phyloP scores from a whole-genome alignment of 2,888 invertebrate genomes.

The Abrostola tripartita region DNA sequence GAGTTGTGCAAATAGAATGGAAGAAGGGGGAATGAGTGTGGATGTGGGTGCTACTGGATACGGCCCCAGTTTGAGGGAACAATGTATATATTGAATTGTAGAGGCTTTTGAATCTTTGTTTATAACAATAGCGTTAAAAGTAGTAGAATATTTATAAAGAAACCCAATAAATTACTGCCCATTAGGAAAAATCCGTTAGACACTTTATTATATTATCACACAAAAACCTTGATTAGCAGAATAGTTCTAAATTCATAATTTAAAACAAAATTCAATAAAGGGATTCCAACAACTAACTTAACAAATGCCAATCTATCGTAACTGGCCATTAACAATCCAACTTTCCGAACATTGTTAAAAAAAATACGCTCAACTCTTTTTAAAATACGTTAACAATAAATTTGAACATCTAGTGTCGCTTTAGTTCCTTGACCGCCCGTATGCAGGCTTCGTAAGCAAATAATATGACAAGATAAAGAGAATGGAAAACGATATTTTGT shows the following conservation, averaged over 20 bases:
- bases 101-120: neutral
- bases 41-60: conserved; percentile 61
- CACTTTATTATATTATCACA: too few species aligned
- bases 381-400: conserved; percentile 28
- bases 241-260: too few species aligned
- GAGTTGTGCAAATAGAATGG: conserved; percentile 83
- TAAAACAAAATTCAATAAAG: too few species aligned
- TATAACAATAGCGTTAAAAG: too few species aligned
- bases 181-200: too few species aligned
- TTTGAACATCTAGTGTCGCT: conserved; percentile 39
- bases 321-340: neutral
- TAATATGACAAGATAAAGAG: conserved; percentile 78
- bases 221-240: too few species aligned
- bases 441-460: conserved; percentile 77
- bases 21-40: conserved; percentile 71
- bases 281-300: too few species aligned
- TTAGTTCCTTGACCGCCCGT: conserved; percentile 63
- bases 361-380: conserved; percentile 15
- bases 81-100: neutral
- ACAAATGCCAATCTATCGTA: too few species aligned
- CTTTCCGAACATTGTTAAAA: too few species aligned
- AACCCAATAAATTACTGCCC: too few species aligned
- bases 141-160: too few species aligned
- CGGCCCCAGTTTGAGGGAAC: conserved; percentile 28
- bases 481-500: conserved; percentile 69